Percentiles rank a stretch among this genome's conserved stretches.
phyloP scores from a whole-genome alignment of 2,888 invertebrate genomes.

The Meiosimyza decipiens region DNA sequence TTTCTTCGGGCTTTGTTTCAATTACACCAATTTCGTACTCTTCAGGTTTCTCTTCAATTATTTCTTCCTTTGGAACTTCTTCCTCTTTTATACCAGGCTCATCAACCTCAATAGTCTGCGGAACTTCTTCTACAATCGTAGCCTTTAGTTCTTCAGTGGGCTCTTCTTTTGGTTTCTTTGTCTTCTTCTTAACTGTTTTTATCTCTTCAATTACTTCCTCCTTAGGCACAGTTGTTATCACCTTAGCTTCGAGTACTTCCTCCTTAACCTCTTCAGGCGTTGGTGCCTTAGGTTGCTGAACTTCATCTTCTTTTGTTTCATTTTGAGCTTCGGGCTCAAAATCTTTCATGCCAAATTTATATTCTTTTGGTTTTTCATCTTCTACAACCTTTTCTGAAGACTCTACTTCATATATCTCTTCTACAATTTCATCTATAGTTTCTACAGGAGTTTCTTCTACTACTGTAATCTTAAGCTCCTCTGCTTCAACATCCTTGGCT shows the following conservation, averaged over 20 bases:
- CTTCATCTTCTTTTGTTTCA: constrained; percentile 41
- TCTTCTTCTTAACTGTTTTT: constrained; percentile 53
- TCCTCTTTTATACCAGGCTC: constrained; percentile 48
- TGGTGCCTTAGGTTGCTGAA: constrained; percentile 42
- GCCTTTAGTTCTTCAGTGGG: constrained; percentile 55
- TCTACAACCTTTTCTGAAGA: constrained; percentile 36
- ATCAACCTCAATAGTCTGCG: constrained; percentile 44
- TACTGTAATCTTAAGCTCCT: constrained; percentile 54
- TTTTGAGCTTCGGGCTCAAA: constrained; percentile 42
- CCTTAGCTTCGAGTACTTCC: constrained; percentile 43
- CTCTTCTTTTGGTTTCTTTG: constrained; percentile 53
- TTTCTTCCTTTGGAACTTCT: constrained; percentile 47
- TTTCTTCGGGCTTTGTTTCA: constrained; percentile 38
- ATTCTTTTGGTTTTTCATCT: constrained; percentile 50
- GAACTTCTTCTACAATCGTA: constrained; percentile 53
- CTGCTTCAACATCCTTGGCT: constrained; percentile 50
- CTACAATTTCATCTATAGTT: constrained; percentile 39
- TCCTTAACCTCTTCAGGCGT: constrained; percentile 44
- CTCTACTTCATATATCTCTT: constrained; percentile 43
- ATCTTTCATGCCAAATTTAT: constrained; percentile 49
- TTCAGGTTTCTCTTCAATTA: constrained; percentile 47
- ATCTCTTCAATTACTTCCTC: constrained; percentile 55
- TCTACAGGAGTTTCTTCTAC: constrained; percentile 52
- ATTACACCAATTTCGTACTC: constrained; percentile 13
- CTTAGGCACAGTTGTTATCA: constrained; percentile 51